These are phyloP conservation scores for Micropoecilia bifurca DNA, from an alignment of 2,797 vertebrate species.

Conservation along the genomic window DNA sequence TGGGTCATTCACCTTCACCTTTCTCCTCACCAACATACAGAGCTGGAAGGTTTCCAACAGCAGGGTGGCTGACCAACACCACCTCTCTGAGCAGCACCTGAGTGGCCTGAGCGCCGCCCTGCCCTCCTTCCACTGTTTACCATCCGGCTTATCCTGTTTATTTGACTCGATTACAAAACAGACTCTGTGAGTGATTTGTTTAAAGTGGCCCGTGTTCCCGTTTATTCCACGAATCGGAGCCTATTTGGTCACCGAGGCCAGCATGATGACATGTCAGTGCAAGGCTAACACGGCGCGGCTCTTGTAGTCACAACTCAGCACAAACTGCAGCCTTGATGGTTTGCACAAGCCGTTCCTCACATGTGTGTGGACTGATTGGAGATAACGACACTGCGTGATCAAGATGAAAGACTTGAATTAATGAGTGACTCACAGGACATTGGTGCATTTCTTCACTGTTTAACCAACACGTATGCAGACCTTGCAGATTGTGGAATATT, in stretches of 20 bases:
- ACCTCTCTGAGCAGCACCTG: conserved; percentile 35
- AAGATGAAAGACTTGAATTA: conserved; percentile 45
- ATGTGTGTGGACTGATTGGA: conserved; percentile 43
- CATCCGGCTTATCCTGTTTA: conserved; percentile 66
- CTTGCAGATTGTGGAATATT: conserved; percentile 52
- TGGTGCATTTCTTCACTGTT: conserved; percentile 38
- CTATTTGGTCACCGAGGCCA: conserved; percentile 57
- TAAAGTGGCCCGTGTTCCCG: conserved; percentile 67
- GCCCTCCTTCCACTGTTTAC: conserved; percentile 64
- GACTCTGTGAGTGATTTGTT: conserved; percentile 68
- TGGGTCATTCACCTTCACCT: neutral
- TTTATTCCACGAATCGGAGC: conserved; percentile 67
- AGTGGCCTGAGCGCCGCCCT: conserved; percentile 46
- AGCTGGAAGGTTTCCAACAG: conserved; percentile 15
- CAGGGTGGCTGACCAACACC: conserved; percentile 27
- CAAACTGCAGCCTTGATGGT: conserved; percentile 56
- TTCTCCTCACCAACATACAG: conserved; percentile 19
- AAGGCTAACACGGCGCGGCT: conserved; percentile 58
- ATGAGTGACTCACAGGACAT: conserved; percentile 29
- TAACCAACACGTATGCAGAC: conserved; percentile 46
- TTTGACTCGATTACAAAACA: conserved; percentile 73
- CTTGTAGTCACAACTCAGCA: conserved; percentile 63
- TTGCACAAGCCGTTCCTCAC: conserved; percentile 58
- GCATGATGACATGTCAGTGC: conserved; percentile 74
- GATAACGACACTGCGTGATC: conserved; percentile 47